Evolutionary conservation across 2,888 invertebrate genomes (phyloP), one percentile per base, ranked within the genome.

Genomic region (Rosalia funebris): DNA sequence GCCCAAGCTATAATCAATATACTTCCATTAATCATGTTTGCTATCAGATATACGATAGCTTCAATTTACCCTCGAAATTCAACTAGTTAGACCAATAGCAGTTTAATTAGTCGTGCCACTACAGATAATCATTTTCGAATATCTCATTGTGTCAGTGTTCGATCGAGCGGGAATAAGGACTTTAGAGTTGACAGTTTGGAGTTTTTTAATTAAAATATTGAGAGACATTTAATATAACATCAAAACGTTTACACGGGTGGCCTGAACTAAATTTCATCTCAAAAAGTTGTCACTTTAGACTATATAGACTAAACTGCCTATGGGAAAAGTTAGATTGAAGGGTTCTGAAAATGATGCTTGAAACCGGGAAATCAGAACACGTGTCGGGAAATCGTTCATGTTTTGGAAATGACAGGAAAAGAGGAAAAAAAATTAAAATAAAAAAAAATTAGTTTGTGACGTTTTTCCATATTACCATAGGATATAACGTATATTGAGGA

Each of bases 21-120:
- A 50, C 39, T 50, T 50, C 19, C 50, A 50, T 50, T 50, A 50
- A 50, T 39, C 50, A 50, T 39, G 50, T 50, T n/a, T 17, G 25
- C 25, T 39, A 39, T 50, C 37, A 12, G 50, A 50, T 50, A 50
- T 39, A 31, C 50, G 50, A 15, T 39, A 39, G 50, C 39, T 50
- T 50, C 20, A 39, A 50, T 39, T 25, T 39, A 36, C 50, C 39
- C 50, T 50, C 36, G 50, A 50, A 39, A 50, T 50, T 50, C 39
- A 25, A 50, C 14, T 36, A 15, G 12, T 36, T 36, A 32, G 37
- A 50, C 39, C 50, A 25, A 25, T 48, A 36, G 16, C 50, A 25
- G 50, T 50, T 39, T 50, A 39, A 50, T 50, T 50, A 37, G 17
- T 14, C 39, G 39, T n/a, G 39, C 15, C 39, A 20, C 12, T 50